Evolutionary conservation across 2,113 vertebrate genomes (phyloP).

Genomic region (Polypterus senegalus): DNA sequence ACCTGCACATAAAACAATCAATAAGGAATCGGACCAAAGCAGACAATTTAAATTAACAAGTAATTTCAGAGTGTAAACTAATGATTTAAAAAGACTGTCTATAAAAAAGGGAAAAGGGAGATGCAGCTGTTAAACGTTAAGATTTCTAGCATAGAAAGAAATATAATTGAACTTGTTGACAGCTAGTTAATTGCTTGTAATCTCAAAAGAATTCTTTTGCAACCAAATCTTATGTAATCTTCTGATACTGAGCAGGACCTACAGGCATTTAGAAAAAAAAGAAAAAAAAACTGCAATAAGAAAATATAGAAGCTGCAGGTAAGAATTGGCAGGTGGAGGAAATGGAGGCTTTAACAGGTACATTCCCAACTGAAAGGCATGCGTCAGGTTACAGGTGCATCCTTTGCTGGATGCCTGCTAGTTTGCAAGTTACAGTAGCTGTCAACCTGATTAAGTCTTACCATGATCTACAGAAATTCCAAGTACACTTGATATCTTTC

Average conservation of each 20-base stretch:
- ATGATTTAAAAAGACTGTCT: background rate
- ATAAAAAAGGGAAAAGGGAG: too few relatives aligned
- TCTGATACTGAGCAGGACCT: too few relatives aligned
- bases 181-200: too few relatives aligned
- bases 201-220: too few relatives aligned
- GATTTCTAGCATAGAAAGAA: too few relatives aligned
- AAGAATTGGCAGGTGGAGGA: background rate
- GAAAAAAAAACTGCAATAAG: conserved; percentile 1
- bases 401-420: conserved; percentile 13
- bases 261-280: too few relatives aligned
- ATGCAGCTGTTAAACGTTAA: too few relatives aligned
- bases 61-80: conserved; percentile 10
- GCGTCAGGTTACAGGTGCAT: conserved; percentile 17
- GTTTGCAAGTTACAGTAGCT: conserved; percentile 44
- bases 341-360: background rate
- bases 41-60: conserved; percentile 27
- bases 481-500: conserved; percentile 98
- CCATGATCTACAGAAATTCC: conserved; percentile 98
- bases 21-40: conserved; percentile 1
- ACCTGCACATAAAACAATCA: conserved; percentile 43
- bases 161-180: too few relatives aligned
- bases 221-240: too few relatives aligned
- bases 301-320: background rate
- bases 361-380: conserved; percentile 21
- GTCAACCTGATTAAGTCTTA: conserved; percentile 73